Evolutionary conservation across 2,113 vertebrate genomes (phyloP).

Genomic region (Catharus fuscescens): DNA sequence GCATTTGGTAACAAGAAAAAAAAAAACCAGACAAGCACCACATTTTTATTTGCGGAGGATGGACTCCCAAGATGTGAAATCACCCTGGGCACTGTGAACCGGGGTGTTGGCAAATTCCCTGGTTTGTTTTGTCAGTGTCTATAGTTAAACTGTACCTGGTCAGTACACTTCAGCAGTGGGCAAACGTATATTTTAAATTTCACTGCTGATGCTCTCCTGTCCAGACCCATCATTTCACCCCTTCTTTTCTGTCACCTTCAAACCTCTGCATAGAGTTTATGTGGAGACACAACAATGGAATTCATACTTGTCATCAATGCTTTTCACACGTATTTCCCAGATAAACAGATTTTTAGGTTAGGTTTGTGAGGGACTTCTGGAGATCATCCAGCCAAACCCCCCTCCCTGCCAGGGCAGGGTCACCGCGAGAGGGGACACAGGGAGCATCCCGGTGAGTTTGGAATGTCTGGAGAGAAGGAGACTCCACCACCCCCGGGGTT

Average conservation of each 20-base stretch:
- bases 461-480: neutral
- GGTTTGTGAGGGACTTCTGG: neutral
- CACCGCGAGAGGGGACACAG: neutral
- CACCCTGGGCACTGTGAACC: neutral
- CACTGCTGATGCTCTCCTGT: too few relatives aligned
- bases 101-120: accelerated
- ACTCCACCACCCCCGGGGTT: neutral
- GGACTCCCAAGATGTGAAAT: neutral
- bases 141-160: accelerated
- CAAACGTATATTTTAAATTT: neutral
- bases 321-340: neutral
- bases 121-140: accelerated
- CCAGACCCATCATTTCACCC: accelerated
- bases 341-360: neutral
- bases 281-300: accelerated
- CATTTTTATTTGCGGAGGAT: neutral
- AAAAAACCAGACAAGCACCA: accelerated
- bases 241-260: neutral
- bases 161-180: accelerated
- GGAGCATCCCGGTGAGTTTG: neutral
- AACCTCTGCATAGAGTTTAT: accelerated
- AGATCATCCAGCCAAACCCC: neutral
- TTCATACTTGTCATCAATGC: accelerated
- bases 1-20: too few relatives aligned
- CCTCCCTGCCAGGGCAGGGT: too few relatives aligned